These are phyloP conservation scores for Siderastrea radians DNA, from an alignment of 92 coral and sea anemone genomes.

Conservation along the genomic window DNA sequence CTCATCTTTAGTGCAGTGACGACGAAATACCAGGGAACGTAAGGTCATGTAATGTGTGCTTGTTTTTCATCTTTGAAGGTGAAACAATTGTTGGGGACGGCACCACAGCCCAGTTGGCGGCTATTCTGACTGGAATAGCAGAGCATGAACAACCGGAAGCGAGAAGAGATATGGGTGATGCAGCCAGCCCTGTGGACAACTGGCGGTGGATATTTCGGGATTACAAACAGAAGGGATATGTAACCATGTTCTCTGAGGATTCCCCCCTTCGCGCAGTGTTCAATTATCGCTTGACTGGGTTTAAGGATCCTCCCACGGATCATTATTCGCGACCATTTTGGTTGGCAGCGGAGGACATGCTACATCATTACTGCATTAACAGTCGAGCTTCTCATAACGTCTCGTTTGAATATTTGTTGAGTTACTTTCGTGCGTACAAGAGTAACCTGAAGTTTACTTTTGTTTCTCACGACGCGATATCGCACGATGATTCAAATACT, in stretches of 20 bases:
- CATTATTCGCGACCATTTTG: conserved; percentile 76
- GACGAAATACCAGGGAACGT: background rate
- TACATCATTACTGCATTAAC: conserved; percentile 49
- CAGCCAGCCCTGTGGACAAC: conserved; percentile 73
- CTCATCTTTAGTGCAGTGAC: too few species aligned
- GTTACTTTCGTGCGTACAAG: conserved; percentile 69
- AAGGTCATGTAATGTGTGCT: background rate
- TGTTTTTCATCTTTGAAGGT: conserved; percentile 32
- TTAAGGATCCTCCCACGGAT: conserved; percentile 68
- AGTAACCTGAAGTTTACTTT: conserved; percentile 60
- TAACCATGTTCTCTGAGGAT: conserved; percentile 76
- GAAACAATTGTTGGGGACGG: conserved; percentile 86
- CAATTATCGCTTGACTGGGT: conserved; percentile 66
- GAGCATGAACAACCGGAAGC: conserved; percentile 84
- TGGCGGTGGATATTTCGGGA: conserved; percentile 88
- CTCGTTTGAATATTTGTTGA: conserved; percentile 63
- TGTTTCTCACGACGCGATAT: conserved; percentile 59
- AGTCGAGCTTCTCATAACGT: conserved; percentile 62
- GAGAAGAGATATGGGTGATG: conserved; percentile 61
- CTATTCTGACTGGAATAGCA: conserved; percentile 85
- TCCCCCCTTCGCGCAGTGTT: conserved; percentile 43
- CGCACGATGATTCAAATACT: conserved; percentile 72
- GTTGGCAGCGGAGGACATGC: conserved; percentile 30
- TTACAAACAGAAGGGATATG: conserved; percentile 68
- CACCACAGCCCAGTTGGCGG: conserved; percentile 84